Conservation (phyloP, 2,113 vertebrate species). For the Zapus hudsonius region DNA sequence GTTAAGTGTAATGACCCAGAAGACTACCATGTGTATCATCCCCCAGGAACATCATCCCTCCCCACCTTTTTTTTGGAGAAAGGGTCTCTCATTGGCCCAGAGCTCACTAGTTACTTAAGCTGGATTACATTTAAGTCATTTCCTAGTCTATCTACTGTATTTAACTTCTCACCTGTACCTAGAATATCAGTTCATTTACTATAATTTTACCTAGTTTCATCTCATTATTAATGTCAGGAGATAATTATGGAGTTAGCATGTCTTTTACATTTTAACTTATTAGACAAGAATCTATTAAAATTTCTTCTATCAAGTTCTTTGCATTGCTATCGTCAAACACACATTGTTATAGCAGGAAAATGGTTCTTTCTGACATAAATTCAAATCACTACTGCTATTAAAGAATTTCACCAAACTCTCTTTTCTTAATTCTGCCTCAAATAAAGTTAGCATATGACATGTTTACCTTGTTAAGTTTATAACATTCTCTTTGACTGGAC, state of each 20-base stretch:
- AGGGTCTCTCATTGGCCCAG: too few species aligned
- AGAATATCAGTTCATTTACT: constrained; percentile 18
- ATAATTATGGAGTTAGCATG: not conserved
- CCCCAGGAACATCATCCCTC: too few species aligned
- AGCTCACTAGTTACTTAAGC: not conserved
- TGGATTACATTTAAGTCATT: too few species aligned
- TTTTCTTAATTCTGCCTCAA: not conserved
- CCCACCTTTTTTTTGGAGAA: too few species aligned
- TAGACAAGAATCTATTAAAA: not conserved
- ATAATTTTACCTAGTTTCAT: not conserved
- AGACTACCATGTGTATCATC: too few species aligned
- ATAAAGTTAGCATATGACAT: constrained; percentile 28
- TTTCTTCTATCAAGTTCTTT: constrained; percentile 42
- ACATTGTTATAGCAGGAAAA: too few species aligned
- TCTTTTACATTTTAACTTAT: not conserved
- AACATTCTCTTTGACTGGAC: not conserved
- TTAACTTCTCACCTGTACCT: not conserved
- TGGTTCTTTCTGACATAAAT: too few species aligned
- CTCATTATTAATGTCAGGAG: constrained; percentile 32
- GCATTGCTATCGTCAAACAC: not conserved
- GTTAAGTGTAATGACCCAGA: too few species aligned
- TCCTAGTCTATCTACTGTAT: constrained; percentile 12
- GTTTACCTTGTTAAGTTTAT: not conserved
- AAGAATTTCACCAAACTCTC: constrained; percentile 6
- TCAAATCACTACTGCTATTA: not conserved